Evolutionary conservation across 2,888 invertebrate species (phyloP), one percentile per base, ranked within the genome.

Genomic region (Drosophila kuntzei): DNA sequence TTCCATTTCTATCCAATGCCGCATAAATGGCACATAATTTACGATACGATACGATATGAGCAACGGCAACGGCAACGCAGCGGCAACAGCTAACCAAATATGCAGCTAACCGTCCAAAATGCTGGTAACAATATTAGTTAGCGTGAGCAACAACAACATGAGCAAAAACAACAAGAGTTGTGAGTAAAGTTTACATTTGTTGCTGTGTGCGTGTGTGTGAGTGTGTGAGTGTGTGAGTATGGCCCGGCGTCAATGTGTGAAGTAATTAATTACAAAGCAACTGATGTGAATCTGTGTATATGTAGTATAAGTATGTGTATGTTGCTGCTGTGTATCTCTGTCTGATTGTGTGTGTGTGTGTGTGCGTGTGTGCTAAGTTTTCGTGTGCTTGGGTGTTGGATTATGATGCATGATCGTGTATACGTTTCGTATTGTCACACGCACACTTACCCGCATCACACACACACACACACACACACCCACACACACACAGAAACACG

Each of bases 191-290:
- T 83, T 84, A 77, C 76, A 74, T 74, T 80, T 66, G 71, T 46
- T 64, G 44, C 67, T 29, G 47, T 64, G 37, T 50, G 60, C 46
- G 61, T 76, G 57, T 36, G 29, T 25, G 44, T 39, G 39, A 41
- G 50, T 54, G 65, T 44, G 36, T 46, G 60, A 60, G 27, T 57
- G 62, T 53, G 51, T 59, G 62, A 55, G 55, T 57, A n/a, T 44
- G 54, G 63, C 69, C 71, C 67, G 85, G 89, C 81, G 89, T 85
- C 81, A 85, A 87, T 79, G 89, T 89, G 87, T 89, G 85, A 89
- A 86, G 89, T 88, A 88, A 88, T 88, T 88, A 88, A 88, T 88
- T 89, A 89, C 88, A 80, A 80, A 81, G 77, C 87, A 85, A 79
- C 80, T 87, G 87, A 84, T 84, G 85, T 88, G 76, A 62, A 83